Conservation (phyloP, 2,113 vertebrate species). For the Rhagologus leucostigma region DNA sequence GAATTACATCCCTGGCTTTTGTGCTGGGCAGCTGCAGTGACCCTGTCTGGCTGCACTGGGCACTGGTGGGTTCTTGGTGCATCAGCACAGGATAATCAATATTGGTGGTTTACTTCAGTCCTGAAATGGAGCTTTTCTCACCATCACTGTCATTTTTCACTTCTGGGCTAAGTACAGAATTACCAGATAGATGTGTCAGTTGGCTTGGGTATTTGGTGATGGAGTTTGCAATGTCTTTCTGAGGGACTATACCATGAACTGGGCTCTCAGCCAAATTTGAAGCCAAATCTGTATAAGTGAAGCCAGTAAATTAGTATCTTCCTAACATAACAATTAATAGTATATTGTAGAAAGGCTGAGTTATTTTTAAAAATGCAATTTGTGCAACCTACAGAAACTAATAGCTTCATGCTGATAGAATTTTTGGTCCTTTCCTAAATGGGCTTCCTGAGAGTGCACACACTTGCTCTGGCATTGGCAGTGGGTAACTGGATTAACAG, state of each 20-base stretch:
- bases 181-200: not conserved
- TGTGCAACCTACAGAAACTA: not conserved
- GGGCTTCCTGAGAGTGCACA: not conserved
- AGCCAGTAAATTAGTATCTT: not conserved
- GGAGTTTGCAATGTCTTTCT: not conserved
- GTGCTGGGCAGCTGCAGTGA: not conserved
- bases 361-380: not conserved
- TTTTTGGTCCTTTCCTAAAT: not conserved
- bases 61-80: not conserved
- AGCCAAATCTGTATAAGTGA: not conserved
- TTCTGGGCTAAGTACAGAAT: not conserved
- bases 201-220: not conserved
- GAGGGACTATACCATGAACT: not conserved
- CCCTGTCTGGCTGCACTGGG: not conserved
- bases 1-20: not conserved
- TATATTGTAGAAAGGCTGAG: not conserved
- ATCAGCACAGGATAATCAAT: not conserved
- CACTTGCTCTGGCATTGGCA: not conserved
- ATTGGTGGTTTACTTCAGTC: not conserved
- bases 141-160: not conserved
- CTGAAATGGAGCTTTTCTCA: not conserved
- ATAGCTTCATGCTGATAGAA: not conserved
- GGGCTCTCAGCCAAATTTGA: not conserved
- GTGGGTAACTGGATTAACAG: not conserved
- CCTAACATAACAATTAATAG: not conserved